phyloP scores from a whole-genome alignment of 2,113 vertebrate genomes.

The Eulemur rufifrons region DNA sequence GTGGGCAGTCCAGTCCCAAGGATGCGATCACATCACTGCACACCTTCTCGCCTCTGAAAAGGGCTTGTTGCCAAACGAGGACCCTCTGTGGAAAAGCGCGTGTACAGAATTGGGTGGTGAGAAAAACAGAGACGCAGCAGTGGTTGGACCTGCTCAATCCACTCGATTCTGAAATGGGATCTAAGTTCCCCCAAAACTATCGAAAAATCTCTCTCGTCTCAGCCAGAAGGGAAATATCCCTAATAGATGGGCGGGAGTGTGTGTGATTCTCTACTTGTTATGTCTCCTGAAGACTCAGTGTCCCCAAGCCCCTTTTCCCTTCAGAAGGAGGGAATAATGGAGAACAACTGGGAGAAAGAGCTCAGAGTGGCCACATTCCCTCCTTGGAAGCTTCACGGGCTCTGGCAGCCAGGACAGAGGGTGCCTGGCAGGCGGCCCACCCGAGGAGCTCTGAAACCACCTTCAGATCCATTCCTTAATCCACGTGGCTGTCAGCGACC shows the following conservation, averaged over 20 bases:
- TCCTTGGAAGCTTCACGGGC: neutral
- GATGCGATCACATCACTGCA: rapidly evolving
- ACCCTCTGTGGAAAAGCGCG: neutral
- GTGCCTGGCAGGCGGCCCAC: too few relatives aligned
- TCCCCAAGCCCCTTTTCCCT: neutral
- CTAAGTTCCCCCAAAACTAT: neutral
- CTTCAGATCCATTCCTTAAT: neutral
- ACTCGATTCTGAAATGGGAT: neutral
- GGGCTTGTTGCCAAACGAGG: neutral
- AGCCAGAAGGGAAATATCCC: neutral
- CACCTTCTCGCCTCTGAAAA: rapidly evolving
- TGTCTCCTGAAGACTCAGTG: neutral
- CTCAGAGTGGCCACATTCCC: neutral
- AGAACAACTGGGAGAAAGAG: neutral
- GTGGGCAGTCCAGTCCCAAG: too few relatives aligned
- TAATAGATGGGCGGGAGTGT: rapidly evolving
- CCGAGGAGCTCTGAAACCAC: too few relatives aligned
- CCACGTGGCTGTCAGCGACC: neutral
- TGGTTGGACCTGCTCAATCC: neutral
- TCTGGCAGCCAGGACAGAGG: neutral
- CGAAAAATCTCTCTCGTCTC: neutral
- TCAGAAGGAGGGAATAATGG: neutral
- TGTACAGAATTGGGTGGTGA: neutral
- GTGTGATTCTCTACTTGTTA: neutral
- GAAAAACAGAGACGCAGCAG: neutral